These are phyloP conservation scores for Nothocercus julius DNA, from an alignment of 2,113 vertebrate genomes.

Conservation along the genomic window DNA sequence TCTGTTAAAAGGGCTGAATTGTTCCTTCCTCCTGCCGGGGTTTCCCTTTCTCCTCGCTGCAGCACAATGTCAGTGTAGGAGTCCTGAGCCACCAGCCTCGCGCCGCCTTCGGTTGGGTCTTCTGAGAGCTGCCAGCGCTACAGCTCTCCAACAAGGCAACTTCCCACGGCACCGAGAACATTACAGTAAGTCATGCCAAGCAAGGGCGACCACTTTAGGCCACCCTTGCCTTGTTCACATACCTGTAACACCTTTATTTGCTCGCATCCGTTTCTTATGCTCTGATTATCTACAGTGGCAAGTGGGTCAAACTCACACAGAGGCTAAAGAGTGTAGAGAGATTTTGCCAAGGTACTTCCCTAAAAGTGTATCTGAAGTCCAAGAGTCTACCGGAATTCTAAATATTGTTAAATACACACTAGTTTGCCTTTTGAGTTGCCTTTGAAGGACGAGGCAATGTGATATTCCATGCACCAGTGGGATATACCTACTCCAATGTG, in stretches of 20 bases:
- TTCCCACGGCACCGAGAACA: background rate
- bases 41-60: background rate
- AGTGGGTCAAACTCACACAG: background rate
- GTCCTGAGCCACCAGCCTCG: background rate
- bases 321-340: background rate
- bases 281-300: background rate
- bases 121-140: rapidly evolving
- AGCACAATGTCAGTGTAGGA: background rate
- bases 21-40: background rate
- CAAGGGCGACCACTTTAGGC: background rate
- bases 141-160: background rate
- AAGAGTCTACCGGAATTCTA: background rate
- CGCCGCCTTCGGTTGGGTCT: background rate
- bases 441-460: background rate
- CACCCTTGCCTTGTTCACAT: rapidly evolving
- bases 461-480: background rate
- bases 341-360: background rate
- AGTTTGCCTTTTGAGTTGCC: background rate
- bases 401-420: background rate
- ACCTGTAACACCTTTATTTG: background rate
- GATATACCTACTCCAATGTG: background rate
- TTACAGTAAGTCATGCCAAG: background rate
- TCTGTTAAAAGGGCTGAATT: background rate
- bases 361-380: background rate
- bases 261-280: background rate